Conservation (phyloP, 2,888 invertebrate species). For the Lasioglossum zephyrum region DNA sequence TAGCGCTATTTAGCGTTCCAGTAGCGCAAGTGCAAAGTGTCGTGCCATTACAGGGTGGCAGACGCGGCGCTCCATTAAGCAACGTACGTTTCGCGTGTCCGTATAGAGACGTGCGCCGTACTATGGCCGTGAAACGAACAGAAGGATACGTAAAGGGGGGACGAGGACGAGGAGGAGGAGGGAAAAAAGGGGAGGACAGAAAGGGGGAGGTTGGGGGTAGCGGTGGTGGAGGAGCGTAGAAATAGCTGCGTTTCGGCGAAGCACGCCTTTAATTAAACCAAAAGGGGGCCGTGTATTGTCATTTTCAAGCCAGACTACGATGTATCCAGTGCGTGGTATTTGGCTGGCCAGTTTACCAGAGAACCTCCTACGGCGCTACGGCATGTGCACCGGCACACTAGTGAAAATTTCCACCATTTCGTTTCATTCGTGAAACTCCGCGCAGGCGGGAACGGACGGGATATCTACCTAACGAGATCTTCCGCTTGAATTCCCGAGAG, state of each 20-base stretch:
- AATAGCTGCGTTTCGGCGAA: conserved; percentile 66
- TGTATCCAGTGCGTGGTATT: conserved; percentile 53
- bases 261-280: conserved; percentile 76
- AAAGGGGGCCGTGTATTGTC: conserved; percentile 74
- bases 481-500: conserved; percentile 62
- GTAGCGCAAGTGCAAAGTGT: conserved; percentile 71
- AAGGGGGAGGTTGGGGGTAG: background rate
- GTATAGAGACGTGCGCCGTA: conserved; percentile 41
- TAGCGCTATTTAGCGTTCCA: conserved; percentile 70
- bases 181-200: background rate
- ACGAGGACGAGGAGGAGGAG: background rate
- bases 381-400: conserved; percentile 42
- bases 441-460: conserved; percentile 38
- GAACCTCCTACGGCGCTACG: conserved; percentile 30
- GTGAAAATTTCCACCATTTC: conserved; percentile 73
- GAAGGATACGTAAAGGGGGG: conserved; percentile 43
- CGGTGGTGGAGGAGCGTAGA: conserved; percentile 36
- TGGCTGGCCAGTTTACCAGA: conserved; percentile 60
- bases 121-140: conserved; percentile 40
- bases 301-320: conserved; percentile 57
- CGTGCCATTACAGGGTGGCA: conserved; percentile 70
- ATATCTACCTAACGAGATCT: conserved; percentile 67
- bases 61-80: conserved; percentile 71
- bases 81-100: conserved; percentile 59
- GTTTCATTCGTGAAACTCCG: conserved; percentile 70